Evolutionary conservation across 1,140 invertebrate genomes (phyloP).

Genomic region (Elymnias hypermnestra): DNA sequence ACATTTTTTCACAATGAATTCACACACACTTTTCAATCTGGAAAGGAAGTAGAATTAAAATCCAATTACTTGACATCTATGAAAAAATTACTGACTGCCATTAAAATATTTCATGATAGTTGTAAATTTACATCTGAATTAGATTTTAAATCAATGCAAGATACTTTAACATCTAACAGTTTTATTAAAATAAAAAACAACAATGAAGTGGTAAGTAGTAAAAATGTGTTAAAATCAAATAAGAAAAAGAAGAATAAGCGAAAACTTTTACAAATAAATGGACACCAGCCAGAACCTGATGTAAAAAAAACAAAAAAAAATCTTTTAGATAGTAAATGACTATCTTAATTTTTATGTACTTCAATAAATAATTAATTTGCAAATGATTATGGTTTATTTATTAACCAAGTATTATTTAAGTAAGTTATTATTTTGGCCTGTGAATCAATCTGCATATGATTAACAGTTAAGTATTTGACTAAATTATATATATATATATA

Average conservation of each 20-base stretch:
- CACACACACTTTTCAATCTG: constrained; percentile 25
- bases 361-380: not conserved
- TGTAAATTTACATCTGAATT: constrained; percentile 42
- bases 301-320: constrained; percentile 14
- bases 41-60: constrained; percentile 46
- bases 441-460: too few species aligned
- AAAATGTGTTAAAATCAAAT: constrained; percentile 30
- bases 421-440: too few species aligned
- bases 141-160: constrained; percentile 42
- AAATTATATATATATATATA: too few species aligned
- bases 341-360: not conserved
- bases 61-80: constrained; percentile 50
- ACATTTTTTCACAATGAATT: constrained; percentile 37
- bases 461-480: too few species aligned
- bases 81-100: constrained; percentile 55
- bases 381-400: not conserved
- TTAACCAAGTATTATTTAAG: too few species aligned
- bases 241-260: constrained; percentile 55
- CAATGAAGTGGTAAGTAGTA: constrained; percentile 22
- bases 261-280: constrained; percentile 41
- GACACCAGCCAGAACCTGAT: constrained; percentile 18
- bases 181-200: constrained; percentile 28
- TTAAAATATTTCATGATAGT: constrained; percentile 53
- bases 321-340: constrained; percentile 10
- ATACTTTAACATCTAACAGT: not conserved